Evolutionary conservation across 2,888 invertebrate genomes (phyloP), one percentile per base, ranked within the genome.

Genomic region (Timema podura): DNA sequence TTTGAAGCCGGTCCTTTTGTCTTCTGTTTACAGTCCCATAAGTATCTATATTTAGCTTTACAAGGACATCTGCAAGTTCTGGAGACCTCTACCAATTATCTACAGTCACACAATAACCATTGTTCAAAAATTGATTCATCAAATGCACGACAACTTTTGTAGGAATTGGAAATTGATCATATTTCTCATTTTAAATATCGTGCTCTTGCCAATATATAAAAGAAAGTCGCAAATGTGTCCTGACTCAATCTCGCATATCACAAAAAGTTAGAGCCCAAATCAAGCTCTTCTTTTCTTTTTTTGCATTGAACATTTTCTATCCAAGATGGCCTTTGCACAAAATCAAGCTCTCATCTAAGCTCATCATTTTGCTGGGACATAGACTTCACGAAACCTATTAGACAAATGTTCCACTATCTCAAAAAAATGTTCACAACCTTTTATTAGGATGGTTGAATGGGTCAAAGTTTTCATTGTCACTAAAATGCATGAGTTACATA

Each of bases 61-160:
- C 16, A 61, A 61, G 16, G 11, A 16, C 61, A 61, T 61, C 30
- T 30, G 7, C 61, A 61, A 61, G 30, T 61, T 61, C 61, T 16
- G 30, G 16, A 61, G 61, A 61, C 61, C 30, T 16, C 10, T 61
- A 30, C 61, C 7, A 61, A 61, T 61, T n/a, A 30, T 61, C 61
- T 61, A 61, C 61, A 61, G 61, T 61, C 16, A 61, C 61, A 61
- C 61, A 61, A 45, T 61, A 61, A 30, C 61, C 61, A 9, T 44
- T n/a, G 13, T 61, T 61, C 61, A 61, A 61, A 13, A 15, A 61
- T 13, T 61, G 61, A 61, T 61, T 30, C 61, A 15, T 61, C 61
- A 61, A 30, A 61, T 61, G 30, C 16, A 16, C 44, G 61, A 61
- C 2, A 10, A 61, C 16, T 61, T 61, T 61, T 9, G 61, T 15